These are phyloP conservation scores for Formica exsecta DNA, from an alignment of 1,140 invertebrate genomes.

Conservation along the genomic window DNA sequence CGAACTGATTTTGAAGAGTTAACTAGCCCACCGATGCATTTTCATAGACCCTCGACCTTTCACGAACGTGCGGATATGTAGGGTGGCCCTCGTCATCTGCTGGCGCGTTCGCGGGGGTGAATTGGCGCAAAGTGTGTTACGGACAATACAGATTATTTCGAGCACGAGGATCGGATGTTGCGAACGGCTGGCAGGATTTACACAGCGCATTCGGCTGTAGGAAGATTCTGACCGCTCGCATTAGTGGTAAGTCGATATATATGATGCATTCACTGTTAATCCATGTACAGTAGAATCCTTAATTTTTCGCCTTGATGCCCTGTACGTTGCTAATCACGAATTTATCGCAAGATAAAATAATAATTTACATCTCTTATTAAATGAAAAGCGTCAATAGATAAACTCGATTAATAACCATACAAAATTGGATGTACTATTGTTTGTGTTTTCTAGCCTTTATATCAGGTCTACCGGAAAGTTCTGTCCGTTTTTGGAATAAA, in stretches of 20 bases:
- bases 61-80: conserved; percentile 24
- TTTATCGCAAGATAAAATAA: conserved; percentile 15
- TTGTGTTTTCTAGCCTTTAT: not conserved
- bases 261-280: conserved; percentile 33
- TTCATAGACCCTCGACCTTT: conserved; percentile 10
- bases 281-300: not conserved
- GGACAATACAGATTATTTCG: conserved; percentile 64
- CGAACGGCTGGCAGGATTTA: conserved; percentile 46
- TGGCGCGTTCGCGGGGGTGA: conserved; percentile 62
- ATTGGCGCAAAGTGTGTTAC: conserved; percentile 40
- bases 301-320: not conserved
- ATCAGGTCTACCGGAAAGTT: no score
- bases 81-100: conserved; percentile 38
- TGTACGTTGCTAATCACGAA: not conserved
- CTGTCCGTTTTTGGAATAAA: no score
- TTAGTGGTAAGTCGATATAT: conserved; percentile 60
- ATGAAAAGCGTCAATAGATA: not conserved
- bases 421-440: not conserved
- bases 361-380: not conserved
- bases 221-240: not conserved
- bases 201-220: conserved; percentile 31
- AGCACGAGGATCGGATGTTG: conserved; percentile 59
- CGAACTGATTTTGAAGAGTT: conserved; percentile 21
- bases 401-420: conserved; percentile 24
- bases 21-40: not conserved